Evolutionary conservation across 2,113 vertebrate genomes (phyloP).

Genomic region (Aptenodytes patagonicus): DNA sequence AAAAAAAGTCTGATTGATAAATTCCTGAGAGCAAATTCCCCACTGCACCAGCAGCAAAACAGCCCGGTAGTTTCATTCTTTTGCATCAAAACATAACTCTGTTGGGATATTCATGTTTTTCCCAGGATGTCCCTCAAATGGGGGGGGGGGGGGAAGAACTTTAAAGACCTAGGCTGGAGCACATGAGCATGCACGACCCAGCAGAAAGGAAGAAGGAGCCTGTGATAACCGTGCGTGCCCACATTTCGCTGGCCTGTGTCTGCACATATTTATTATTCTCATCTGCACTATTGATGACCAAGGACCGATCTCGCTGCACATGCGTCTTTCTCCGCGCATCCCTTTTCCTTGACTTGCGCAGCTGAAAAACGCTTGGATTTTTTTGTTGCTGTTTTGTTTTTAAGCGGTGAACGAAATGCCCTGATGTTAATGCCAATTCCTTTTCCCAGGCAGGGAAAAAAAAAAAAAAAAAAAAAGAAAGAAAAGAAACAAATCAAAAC

Average conservation of each 20-base stretch:
- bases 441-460: background rate
- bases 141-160: background rate
- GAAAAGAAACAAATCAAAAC: background rate
- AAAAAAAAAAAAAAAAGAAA: background rate
- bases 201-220: background rate
- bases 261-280: background rate
- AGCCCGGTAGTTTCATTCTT: background rate
- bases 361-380: background rate
- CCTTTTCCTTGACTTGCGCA: background rate
- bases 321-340: background rate
- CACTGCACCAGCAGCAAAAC: rapidly evolving
- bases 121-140: background rate
- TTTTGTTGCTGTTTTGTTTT: background rate
- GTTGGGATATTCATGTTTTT: background rate
- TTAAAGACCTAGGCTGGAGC: background rate
- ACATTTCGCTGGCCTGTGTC: background rate
- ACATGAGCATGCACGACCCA: rapidly evolving
- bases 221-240: background rate
- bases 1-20: background rate
- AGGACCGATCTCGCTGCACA: background rate
- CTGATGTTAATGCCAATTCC: background rate
- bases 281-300: constrained; percentile 19
- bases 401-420: background rate
- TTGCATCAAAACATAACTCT: background rate
- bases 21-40: background rate